Conservation (phyloP, 1,140 invertebrate species). For the Charaxes varanes region DNA sequence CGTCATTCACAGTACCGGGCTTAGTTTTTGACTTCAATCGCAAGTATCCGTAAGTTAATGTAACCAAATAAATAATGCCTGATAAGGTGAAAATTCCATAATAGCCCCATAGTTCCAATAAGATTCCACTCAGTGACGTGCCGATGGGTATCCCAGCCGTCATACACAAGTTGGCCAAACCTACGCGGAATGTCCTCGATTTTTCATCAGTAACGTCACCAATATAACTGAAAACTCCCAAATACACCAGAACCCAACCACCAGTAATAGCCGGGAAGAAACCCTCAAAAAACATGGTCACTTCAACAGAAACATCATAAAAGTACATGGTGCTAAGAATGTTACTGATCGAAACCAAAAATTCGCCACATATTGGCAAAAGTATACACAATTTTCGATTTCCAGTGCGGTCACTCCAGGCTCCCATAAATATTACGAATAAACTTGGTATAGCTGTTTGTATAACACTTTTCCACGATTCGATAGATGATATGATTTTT, state of each 20-base stretch:
- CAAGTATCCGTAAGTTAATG: conserved; percentile 49
- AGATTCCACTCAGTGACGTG: conserved; percentile 62
- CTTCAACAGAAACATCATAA: conserved; percentile 68
- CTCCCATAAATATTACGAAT: conserved; percentile 76
- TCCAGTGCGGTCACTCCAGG: conserved; percentile 77
- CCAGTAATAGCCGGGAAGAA: conserved; percentile 74
- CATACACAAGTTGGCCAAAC: conserved; percentile 74
- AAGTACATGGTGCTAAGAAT: conserved; percentile 74
- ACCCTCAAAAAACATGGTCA: conserved; percentile 73
- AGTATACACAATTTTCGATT: conserved; percentile 76
- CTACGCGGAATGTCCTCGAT: conserved; percentile 73
- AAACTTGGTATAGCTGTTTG: conserved; percentile 74
- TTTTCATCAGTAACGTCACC: conserved; percentile 74
- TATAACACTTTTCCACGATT: conserved; percentile 74
- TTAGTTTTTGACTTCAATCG: conserved; percentile 53
- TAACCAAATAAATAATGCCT: conserved; percentile 44
- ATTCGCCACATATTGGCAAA: conserved; percentile 73
- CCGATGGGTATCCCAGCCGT: conserved; percentile 66
- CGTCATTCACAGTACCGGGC: conserved; percentile 23
- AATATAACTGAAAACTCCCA: conserved; percentile 76
- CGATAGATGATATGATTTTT: conserved; percentile 71
- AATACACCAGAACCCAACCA: conserved; percentile 72
- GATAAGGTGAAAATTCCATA: conserved; percentile 66
- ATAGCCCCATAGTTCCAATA: conserved; percentile 59
- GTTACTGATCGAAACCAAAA: conserved; percentile 60